Evolutionary conservation across 2,888 invertebrate genomes (phyloP).

Genomic region (Limnephilus lunatus): DNA sequence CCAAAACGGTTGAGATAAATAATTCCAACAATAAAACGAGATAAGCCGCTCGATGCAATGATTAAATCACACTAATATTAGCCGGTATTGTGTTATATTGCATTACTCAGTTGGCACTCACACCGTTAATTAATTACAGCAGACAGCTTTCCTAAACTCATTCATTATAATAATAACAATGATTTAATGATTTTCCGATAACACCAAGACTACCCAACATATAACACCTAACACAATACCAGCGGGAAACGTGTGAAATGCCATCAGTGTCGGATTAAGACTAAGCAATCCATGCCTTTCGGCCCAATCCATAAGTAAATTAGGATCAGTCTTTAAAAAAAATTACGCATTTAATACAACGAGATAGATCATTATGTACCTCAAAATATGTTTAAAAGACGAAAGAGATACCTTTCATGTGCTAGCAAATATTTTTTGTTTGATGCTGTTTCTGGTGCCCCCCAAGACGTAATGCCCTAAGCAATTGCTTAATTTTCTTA

Average conservation of each 20-base stretch:
- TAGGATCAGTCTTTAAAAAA: too few species aligned
- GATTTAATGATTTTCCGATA: conserved; percentile 2
- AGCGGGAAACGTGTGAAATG: background rate
- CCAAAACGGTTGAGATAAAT: background rate
- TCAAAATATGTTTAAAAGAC: too few species aligned
- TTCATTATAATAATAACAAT: background rate
- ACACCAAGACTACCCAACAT: background rate
- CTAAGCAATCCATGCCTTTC: too few species aligned
- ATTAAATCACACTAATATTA: background rate
- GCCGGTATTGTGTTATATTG: background rate
- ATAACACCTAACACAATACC: background rate
- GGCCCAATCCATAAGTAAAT: too few species aligned
- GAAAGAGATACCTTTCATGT: too few species aligned
- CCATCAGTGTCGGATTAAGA: too few species aligned
- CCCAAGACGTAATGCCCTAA: too few species aligned
- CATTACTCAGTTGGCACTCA: background rate
- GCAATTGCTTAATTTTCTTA: too few species aligned
- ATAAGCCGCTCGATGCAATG: background rate
- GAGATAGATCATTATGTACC: too few species aligned
- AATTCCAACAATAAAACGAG: background rate
- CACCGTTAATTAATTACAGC: background rate
- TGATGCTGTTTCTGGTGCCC: too few species aligned
- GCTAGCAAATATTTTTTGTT: too few species aligned
- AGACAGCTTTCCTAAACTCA: background rate
- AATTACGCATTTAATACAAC: too few species aligned